Conservation (phyloP, 2,888 invertebrate species). For the Noctuana brunneofusca region DNA sequence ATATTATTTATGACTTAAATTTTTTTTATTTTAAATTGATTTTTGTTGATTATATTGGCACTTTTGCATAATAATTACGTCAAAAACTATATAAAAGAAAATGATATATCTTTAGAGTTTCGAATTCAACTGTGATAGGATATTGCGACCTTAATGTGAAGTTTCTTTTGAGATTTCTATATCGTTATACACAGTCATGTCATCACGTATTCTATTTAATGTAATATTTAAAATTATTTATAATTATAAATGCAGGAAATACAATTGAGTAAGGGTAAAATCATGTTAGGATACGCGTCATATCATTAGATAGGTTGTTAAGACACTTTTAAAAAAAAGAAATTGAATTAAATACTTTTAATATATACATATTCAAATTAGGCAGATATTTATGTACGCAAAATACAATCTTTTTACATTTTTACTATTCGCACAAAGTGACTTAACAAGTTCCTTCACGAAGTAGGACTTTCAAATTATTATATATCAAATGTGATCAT, state of each 20-base stretch:
- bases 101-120: conserved; percentile 40
- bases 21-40: no score
- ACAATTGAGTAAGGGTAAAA: conserved; percentile 5
- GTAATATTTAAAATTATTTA: neutral
- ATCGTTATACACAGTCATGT: neutral
- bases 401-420: conserved; percentile 9
- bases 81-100: no score
- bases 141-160: conserved; percentile 25
- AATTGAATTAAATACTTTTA: conserved; percentile 20
- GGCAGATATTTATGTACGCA: neutral
- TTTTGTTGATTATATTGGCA: no score
- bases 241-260: conserved; percentile 14
- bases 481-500: conserved; percentile 43
- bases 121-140: conserved; percentile 69
- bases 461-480: conserved; percentile 6
- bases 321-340: conserved; percentile 11
- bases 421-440: conserved; percentile 22
- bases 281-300: neutral
- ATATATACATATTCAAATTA: conserved; percentile 9
- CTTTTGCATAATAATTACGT: no score
- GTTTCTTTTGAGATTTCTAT: conserved; percentile 9
- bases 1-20: neutral
- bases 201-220: neutral
- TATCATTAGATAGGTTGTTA: conserved; percentile 16
- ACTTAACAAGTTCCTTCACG: conserved; percentile 26